Evolutionary conservation across 2,113 vertebrate genomes (phyloP).

Genomic region (Callipepla squamata): DNA sequence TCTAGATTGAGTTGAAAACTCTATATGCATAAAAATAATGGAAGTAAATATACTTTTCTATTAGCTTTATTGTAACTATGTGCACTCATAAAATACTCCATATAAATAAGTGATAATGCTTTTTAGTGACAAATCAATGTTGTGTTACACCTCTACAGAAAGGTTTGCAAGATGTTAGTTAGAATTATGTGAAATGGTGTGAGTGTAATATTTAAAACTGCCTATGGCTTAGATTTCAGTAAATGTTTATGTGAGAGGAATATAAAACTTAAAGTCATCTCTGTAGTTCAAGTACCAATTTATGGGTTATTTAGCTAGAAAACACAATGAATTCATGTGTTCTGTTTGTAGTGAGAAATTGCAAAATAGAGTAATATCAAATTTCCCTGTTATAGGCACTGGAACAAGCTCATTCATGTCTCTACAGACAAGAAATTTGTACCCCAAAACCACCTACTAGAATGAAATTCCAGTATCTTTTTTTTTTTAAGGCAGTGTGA

Average conservation of each 20-base stretch:
- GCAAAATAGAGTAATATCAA: background rate
- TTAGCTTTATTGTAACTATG: background rate
- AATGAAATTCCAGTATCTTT: conserved; percentile 6
- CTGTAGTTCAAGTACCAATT: background rate
- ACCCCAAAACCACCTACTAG: background rate
- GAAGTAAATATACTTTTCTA: background rate
- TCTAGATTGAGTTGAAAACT: background rate
- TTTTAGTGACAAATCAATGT: background rate
- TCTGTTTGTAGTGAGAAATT: background rate
- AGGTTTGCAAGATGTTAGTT: background rate
- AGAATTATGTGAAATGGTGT: background rate
- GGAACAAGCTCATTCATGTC: background rate
- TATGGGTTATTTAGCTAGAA: conserved; percentile 11
- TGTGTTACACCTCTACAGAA: background rate
- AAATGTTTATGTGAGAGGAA: background rate
- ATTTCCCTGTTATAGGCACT: background rate
- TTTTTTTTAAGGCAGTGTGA: background rate
- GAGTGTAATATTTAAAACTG: background rate
- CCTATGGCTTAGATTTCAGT: background rate
- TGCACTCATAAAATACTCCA: background rate
- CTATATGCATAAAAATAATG: background rate
- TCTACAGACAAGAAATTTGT: background rate
- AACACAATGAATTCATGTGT: background rate
- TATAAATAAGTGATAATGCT: background rate
- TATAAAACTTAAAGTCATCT: background rate